Evolutionary conservation across 2,888 invertebrate genomes (phyloP), one percentile per base, ranked within the genome.

Genomic region (Melieria omissa): DNA sequence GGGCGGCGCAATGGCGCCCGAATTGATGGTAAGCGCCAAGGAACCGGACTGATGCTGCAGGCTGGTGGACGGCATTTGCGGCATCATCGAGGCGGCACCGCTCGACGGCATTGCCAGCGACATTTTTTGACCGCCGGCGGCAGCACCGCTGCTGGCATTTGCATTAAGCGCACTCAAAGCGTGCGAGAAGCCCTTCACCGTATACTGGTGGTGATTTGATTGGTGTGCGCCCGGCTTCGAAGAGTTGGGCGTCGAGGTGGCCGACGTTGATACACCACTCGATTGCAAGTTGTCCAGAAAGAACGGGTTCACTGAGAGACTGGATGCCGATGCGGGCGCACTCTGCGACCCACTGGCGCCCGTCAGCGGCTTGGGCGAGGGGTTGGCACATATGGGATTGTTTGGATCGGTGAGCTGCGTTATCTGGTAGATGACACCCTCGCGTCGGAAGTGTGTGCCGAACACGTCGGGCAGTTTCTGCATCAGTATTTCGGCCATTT

Each of bases 401-500:
- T 92, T 91, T 9, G 93, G 92, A 88, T 93, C 93, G 57, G 92
- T 91, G 75, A 95, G 86, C 80, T 92, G 91, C 29, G 88, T 89
- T 44, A 90, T 89, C 88, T 98, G 97, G 88, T 98, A 96, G 88
- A 97, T 91, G n/a, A 98, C 98, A 84, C 99, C 99, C 89, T 99
- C 99, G 75, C 98, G 92, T 10, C 97, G 92, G 88, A 99, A 99
- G 89, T 97, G 97, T 73, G 95, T 93, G 64, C 93, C 94, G 89
- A 99, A 99, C 71, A 98, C 93, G 76, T 97, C 95, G 0, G 98
- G 97, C 80, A 99, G 88, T 83, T 98, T 97, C 86, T 95, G 94
- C 95, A 99, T 97, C 74, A 99, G 88, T 79, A 99, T 96, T 87
- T 97, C 96, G 5, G 97, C 97, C 91, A 99, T 94, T 88, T 99